Conservation (phyloP, 2,113 vertebrate species). For the Passer domesticus region DNA sequence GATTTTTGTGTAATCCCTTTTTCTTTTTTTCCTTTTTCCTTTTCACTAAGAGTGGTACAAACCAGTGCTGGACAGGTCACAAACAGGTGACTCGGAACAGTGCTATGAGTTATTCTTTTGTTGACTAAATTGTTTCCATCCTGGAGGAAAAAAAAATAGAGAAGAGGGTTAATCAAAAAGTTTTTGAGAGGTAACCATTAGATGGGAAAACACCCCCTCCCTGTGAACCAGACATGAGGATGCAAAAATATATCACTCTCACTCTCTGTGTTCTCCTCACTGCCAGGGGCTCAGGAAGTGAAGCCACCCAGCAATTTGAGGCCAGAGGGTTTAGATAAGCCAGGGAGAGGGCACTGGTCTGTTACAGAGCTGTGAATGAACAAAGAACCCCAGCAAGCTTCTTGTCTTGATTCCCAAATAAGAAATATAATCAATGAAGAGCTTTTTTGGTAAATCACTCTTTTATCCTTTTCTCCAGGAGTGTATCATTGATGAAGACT, state of each 20-base stretch:
- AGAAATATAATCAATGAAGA: not conserved
- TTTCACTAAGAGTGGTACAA: not conserved
- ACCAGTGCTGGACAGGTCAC: not conserved
- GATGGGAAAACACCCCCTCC: not conserved
- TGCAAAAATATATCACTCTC: rapidly evolving
- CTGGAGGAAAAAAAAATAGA: not conserved
- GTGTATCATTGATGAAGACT: conserved; percentile 88
- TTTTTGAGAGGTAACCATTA: not conserved
- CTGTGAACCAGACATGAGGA: not conserved
- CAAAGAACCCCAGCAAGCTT: not conserved
- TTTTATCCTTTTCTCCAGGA: conserved; percentile 70
- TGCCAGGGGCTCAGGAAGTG: not conserved
- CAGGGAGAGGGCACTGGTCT: not conserved
- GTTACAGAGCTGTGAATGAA: not conserved
- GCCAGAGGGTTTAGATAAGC: not conserved
- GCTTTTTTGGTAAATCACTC: not conserved
- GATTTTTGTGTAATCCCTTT: not conserved
- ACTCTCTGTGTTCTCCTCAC: not conserved
- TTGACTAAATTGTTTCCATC: not conserved
- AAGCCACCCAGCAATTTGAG: not conserved
- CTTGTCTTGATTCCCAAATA: not conserved
- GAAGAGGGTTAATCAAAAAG: not conserved
- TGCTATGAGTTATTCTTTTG: not conserved
- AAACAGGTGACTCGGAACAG: rapidly evolving
- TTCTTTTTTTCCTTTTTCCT: not conserved